A percentile compares a stretch with the other conserved stretches of the same genome.
Evolutionary conservation across 2,797 vertebrate species (phyloP).

Genomic region (Hephaestus fuliginosus): DNA sequence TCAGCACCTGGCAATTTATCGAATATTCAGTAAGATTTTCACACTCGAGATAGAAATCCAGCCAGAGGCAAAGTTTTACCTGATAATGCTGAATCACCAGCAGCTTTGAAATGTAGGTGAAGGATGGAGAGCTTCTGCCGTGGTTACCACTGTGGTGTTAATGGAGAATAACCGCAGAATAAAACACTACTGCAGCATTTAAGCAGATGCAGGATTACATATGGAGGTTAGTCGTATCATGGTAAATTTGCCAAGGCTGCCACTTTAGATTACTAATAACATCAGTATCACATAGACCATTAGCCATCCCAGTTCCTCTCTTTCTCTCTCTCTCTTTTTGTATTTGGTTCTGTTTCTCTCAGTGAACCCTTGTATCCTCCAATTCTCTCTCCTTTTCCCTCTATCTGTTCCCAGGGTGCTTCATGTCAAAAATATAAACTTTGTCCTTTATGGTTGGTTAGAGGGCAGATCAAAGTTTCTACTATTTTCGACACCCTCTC

Average conservation of each 20-base stretch:
- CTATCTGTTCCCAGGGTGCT: slow-evolving; percentile 49
- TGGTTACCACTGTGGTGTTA: slow-evolving; percentile 1
- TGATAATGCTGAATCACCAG: slow-evolving; percentile 41
- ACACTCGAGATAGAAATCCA: slow-evolving; percentile 38
- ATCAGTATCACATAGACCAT: slow-evolving; percentile 46
- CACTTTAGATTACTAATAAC: slow-evolving; percentile 65
- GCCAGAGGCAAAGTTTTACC: slow-evolving; percentile 31
- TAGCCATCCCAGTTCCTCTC: slow-evolving; percentile 32
- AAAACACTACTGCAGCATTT: slow-evolving; percentile 16
- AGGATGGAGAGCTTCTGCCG: not conserved
- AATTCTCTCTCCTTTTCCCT: slow-evolving; percentile 14
- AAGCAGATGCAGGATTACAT: slow-evolving; percentile 38
- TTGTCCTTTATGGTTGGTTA: slow-evolving; percentile 72
- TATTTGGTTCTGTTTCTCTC: slow-evolving; percentile 21
- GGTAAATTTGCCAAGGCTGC: slow-evolving; percentile 43
- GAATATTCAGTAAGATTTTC: slow-evolving; percentile 53
- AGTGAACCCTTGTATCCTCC: slow-evolving; percentile 16
- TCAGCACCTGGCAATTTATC: slow-evolving; percentile 34
- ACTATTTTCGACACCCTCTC: slow-evolving; percentile 40
- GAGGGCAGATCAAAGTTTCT: slow-evolving; percentile 70
- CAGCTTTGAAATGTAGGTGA: slow-evolving; percentile 27
- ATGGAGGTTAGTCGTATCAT: slow-evolving; percentile 45
- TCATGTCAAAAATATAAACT: slow-evolving; percentile 57
- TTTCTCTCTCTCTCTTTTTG: not conserved
- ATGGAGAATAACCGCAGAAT: slow-evolving; percentile 20